Conservation (phyloP, 1,140 invertebrate species). For the Diachasma alloeum region DNA sequence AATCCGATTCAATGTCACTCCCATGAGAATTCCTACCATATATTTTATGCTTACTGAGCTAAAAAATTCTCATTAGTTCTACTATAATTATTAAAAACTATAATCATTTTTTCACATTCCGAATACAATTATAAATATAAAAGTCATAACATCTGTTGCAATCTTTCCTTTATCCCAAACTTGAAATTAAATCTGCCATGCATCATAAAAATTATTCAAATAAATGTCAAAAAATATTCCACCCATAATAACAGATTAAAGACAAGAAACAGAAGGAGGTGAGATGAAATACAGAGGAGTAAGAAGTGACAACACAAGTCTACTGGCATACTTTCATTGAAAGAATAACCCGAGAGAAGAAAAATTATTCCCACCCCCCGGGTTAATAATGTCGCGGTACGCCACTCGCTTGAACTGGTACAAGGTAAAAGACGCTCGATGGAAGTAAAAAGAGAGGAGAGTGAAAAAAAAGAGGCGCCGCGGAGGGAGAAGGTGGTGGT, state of each 20-base stretch:
- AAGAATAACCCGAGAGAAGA: not conserved
- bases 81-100: too few relatives aligned
- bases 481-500: not conserved
- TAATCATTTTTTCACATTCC: too few relatives aligned
- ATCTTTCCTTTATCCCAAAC: too few relatives aligned
- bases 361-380: not conserved
- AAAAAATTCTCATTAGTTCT: too few relatives aligned
- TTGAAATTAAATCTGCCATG: too few relatives aligned
- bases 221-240: too few relatives aligned
- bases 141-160: too few relatives aligned
- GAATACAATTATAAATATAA: too few relatives aligned
- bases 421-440: not conserved
- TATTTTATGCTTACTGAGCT: too few relatives aligned
- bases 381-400: not conserved
- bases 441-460: not conserved
- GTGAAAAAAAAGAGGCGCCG: not conserved
- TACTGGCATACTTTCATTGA: not conserved
- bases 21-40: too few relatives aligned
- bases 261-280: not conserved
- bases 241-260: not conserved
- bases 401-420: constrained; percentile 18
- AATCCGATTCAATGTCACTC: too few relatives aligned
- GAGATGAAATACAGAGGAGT: not conserved
- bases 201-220: too few relatives aligned
- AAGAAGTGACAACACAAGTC: not conserved